Conservation (phyloP, 2,113 vertebrate genomes). For the Muntiacus reevesi region DNA sequence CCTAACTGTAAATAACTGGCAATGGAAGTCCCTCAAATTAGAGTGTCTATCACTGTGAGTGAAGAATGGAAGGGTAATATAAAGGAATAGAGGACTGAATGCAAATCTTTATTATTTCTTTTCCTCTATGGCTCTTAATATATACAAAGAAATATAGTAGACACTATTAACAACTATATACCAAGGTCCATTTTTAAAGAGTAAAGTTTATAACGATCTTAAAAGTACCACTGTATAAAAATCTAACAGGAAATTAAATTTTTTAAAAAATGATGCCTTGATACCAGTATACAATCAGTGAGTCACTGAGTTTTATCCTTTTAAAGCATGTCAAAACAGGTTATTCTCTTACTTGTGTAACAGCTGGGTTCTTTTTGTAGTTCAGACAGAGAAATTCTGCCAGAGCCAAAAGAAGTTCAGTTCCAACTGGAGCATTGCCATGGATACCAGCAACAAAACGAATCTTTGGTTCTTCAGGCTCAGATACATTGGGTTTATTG, state of each 20-base stretch:
- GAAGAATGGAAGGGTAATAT: neutral
- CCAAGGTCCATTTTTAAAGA: slow-evolving; percentile 9
- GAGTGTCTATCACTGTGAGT: neutral
- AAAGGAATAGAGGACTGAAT: neutral
- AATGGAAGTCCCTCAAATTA: neutral
- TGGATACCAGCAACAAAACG: slow-evolving; percentile 95
- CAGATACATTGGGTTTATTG: slow-evolving; percentile 89
- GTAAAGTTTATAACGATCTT: neutral
- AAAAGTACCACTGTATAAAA: neutral
- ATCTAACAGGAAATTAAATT: neutral
- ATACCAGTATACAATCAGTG: neutral
- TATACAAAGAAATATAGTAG: slow-evolving; percentile 13
- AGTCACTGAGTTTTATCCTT: neutral
- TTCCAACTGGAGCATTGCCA: slow-evolving; percentile 94
- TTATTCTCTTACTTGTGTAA: slow-evolving; percentile 88
- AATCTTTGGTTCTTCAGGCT: slow-evolving; percentile 94
- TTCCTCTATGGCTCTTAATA: slow-evolving; percentile 10
- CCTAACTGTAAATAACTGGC: neutral
- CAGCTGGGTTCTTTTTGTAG: slow-evolving; percentile 92
- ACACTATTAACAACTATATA: neutral
- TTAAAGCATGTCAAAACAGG: slow-evolving; percentile 33
- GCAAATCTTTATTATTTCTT: slow-evolving; percentile 4
- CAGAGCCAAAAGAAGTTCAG: slow-evolving; percentile 94
- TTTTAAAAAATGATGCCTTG: neutral
- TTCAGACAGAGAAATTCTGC: slow-evolving; percentile 94